Conservation (phyloP, 2,888 invertebrate genomes). For the Eupelmus urozonus region DNA sequence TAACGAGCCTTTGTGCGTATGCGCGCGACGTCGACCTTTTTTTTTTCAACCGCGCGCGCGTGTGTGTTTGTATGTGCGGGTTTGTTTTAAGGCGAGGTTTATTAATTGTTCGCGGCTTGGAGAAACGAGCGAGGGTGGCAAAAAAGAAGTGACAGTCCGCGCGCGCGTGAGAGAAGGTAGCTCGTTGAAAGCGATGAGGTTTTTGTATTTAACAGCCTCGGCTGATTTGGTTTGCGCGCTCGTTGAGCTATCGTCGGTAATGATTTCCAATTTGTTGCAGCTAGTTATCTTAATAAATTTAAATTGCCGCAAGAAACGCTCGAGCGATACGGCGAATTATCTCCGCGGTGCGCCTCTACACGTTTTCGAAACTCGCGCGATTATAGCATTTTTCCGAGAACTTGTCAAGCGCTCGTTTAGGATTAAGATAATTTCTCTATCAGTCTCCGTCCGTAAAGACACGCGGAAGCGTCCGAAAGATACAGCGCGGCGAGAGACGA, state of each 20-base stretch:
- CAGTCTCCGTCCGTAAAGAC: slow-evolving; percentile 25
- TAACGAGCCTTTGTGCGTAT: slow-evolving; percentile 59
- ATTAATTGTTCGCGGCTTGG: slow-evolving; percentile 23
- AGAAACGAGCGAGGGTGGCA: background rate
- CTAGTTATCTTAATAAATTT: too few relatives aligned
- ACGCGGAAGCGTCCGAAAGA: slow-evolving; percentile 22
- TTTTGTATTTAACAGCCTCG: too few relatives aligned
- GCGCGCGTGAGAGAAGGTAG: too few relatives aligned
- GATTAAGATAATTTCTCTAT: slow-evolving; percentile 51
- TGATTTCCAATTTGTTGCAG: too few relatives aligned
- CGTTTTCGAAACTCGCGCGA: background rate
- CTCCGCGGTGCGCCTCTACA: too few relatives aligned
- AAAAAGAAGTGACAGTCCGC: too few relatives aligned
- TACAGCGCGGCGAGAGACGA: background rate
- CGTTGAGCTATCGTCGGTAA: too few relatives aligned
- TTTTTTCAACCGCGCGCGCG: background rate
- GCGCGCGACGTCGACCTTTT: slow-evolving; percentile 16
- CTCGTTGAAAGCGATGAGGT: too few relatives aligned
- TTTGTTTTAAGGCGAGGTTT: background rate
- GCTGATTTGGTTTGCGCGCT: too few relatives aligned
- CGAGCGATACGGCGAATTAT: too few relatives aligned
- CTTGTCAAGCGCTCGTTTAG: background rate
- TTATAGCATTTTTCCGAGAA: slow-evolving; percentile 22
- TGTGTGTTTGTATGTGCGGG: too few relatives aligned
- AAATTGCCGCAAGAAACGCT: too few relatives aligned